These are phyloP conservation scores for Morus bassanus DNA, from an alignment of 2,797 vertebrate species.

Conservation along the genomic window DNA sequence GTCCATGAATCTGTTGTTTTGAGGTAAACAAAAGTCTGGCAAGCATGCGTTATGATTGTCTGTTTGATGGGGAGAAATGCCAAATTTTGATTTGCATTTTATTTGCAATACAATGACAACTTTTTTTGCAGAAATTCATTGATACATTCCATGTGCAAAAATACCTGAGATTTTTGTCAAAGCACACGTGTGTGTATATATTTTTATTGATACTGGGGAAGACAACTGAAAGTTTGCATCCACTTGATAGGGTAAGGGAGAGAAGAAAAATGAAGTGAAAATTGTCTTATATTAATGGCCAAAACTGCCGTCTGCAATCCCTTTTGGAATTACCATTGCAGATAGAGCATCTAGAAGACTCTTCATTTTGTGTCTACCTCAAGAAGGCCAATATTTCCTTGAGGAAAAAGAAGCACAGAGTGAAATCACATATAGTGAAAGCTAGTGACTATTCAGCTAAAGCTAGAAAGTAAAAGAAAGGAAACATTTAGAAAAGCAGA, in stretches of 20 bases:
- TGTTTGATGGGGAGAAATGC: slow-evolving; percentile 1
- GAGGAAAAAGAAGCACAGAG: neutral
- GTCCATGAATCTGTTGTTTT: slow-evolving; percentile 9
- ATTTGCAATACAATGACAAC: neutral
- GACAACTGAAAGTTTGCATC: neutral
- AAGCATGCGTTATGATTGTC: slow-evolving; percentile 14
- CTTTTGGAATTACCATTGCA: neutral
- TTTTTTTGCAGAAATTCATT: slow-evolving; percentile 32
- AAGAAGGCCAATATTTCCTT: neutral
- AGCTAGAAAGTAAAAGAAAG: neutral
- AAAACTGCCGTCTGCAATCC: neutral
- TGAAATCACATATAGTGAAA: neutral
- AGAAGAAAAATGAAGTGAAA: neutral
- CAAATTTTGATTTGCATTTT: slow-evolving; percentile 29
- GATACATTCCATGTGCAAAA: slow-evolving; percentile 33
- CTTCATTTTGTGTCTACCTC: neutral
- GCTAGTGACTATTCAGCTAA: neutral
- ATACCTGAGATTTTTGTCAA: slow-evolving; percentile 49
- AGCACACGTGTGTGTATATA: neutral
- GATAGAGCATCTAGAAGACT: neutral
- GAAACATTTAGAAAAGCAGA: neutral
- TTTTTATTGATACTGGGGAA: neutral
- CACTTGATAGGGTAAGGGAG: neutral
- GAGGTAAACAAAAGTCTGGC: neutral
- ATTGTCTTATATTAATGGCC: neutral